Evolutionary conservation across 2,797 vertebrate genomes (phyloP).

Genomic region (Lates japonicus): DNA sequence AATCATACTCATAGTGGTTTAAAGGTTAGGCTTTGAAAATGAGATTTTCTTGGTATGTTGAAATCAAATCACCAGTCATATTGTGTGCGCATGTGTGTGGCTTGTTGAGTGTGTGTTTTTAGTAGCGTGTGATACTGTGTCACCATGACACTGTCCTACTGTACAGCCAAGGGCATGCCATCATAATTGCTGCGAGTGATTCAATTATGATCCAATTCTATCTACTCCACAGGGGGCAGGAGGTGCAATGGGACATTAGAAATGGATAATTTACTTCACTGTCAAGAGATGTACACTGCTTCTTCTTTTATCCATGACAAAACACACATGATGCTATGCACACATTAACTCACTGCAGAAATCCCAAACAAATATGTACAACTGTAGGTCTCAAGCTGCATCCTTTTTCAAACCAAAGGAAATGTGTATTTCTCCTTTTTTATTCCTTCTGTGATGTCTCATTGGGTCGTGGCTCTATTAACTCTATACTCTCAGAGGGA

Average conservation of each 20-base stretch:
- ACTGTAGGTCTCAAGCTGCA: constrained; percentile 26
- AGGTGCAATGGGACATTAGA: constrained; percentile 69
- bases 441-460: constrained; percentile 47
- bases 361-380: constrained; percentile 34
- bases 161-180: constrained; percentile 72
- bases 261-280: constrained; percentile 76
- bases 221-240: constrained; percentile 69
- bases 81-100: constrained; percentile 3
- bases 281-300: constrained; percentile 57
- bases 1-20: constrained; percentile 8
- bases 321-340: constrained; percentile 45
- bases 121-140: constrained; percentile 37
- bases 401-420: constrained; percentile 36
- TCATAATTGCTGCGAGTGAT: constrained; percentile 78
- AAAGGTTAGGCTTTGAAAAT: constrained; percentile 29
- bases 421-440: constrained; percentile 36
- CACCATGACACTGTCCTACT: constrained; percentile 54
- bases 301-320: constrained; percentile 53
- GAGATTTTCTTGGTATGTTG: constrained; percentile 12
- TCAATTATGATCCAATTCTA: constrained; percentile 80
- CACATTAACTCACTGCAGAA: constrained; percentile 25
- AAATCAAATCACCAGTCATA: constrained; percentile 12
- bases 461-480: constrained; percentile 74
- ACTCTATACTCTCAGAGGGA: constrained; percentile 69
- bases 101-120: constrained; percentile 30